A percentile compares a stretch with the other conserved stretches of the same genome.
Conservation (phyloP, 2,888 invertebrate genomes). For the Agrochola litura region DNA sequence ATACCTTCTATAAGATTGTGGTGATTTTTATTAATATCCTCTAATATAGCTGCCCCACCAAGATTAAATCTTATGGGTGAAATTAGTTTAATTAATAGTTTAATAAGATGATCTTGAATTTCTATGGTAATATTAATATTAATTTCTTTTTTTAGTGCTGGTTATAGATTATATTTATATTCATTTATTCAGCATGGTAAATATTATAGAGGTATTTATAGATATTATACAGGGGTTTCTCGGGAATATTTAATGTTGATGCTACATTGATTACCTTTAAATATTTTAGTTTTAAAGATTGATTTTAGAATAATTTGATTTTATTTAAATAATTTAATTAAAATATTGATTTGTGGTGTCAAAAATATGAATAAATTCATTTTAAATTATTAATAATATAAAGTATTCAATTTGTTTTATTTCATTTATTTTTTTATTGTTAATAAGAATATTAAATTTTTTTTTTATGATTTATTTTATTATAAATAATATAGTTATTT, state of each 20-base stretch:
- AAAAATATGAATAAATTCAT: too few species aligned
- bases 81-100: constrained; percentile 91
- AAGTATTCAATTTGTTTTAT: constrained; percentile 89
- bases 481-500: constrained; percentile 83
- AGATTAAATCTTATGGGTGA: constrained; percentile 93
- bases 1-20: constrained; percentile 91
- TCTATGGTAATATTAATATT: constrained; percentile 89
- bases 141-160: constrained; percentile 92
- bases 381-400: constrained; percentile 78
- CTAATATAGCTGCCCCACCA: constrained; percentile 92
- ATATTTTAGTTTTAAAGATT: too few species aligned
- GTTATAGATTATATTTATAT: constrained; percentile 92
- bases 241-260: constrained; percentile 91
- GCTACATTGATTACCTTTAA: constrained; percentile 88
- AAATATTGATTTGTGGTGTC: too few species aligned
- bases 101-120: constrained; percentile 88
- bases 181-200: constrained; percentile 91
- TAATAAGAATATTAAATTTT: constrained; percentile 83
- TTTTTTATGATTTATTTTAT: constrained; percentile 85
- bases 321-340: too few species aligned
- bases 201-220: constrained; percentile 86
- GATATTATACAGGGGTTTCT: constrained; percentile 85
- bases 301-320: too few species aligned
- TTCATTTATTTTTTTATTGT: constrained; percentile 87
- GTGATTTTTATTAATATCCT: constrained; percentile 92